Evolutionary conservation across 2,113 vertebrate genomes (phyloP), one percentile per base, ranked within the genome.

Genomic region (Phylloscopus whistleri): DNA sequence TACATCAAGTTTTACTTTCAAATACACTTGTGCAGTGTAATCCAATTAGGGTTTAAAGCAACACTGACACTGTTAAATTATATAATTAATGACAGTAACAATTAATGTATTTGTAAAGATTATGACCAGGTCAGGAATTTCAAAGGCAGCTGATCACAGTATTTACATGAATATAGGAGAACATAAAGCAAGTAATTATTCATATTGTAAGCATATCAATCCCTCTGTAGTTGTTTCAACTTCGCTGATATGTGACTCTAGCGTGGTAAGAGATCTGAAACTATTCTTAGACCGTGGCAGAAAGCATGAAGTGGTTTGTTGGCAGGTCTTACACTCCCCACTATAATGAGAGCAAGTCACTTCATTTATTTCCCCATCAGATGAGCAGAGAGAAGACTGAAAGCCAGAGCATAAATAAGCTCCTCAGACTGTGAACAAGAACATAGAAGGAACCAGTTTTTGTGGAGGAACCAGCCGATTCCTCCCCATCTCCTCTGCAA

Each of bases 281-380:
- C 95, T 98, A 98, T 97, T 98, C 96, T 98, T 97, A 97, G 96
- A 79, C n/a, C 43, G 17, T 44, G 67, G 95, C 89, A 91, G 95
- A 93, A 95, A 94, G 94, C 60, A 91, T 18, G 35, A 90, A 94
- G 85, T 76, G 53, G 83, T 84, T 89, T 93, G 69, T 68, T 93
- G 88, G 88, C 96, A 96, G 69, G 37, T 75, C 67, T 68, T 69
- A 77, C 10, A 43, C 76, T 81, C 79, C 22, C 16, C 7, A 16
- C 88, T 94, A 86, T 78, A 96, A 85, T 10, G 48, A 84, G 44
- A 93, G 44, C 52, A 3, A 87, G 73, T 67, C 56, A 68, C 73
- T 93, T 96, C 20, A 28, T 92, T 96, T 96, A 92, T 64, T 95
- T 81, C 60, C 39, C 69, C 18, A 11, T 86, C 58, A 90, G 44